phyloP scores from a whole-genome alignment of 2,888 invertebrate species.

The Amphipoea lucens region DNA sequence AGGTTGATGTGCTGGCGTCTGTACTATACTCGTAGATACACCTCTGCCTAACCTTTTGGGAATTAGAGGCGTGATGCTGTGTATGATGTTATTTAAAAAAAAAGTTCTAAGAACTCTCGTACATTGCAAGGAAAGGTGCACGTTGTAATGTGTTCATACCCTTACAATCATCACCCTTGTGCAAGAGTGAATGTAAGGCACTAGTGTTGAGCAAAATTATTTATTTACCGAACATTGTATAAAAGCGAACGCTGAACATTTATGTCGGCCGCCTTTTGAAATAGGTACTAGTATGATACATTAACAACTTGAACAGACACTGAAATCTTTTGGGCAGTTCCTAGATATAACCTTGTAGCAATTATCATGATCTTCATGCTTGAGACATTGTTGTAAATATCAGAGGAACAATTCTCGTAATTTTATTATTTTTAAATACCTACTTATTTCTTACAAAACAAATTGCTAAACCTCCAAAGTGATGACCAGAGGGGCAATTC shows the following conservation, averaged over 20 bases:
- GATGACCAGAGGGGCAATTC: no score
- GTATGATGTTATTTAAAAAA: no score
- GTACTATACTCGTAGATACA: no score
- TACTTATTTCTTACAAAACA: no score
- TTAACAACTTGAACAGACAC: not conserved
- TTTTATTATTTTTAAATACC: not conserved
- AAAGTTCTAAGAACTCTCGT: not conserved
- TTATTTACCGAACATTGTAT: conserved; percentile 22
- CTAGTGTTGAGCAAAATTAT: conserved; percentile 44
- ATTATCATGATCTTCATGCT: not conserved
- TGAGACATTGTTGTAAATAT: not conserved
- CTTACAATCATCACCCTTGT: conserved; percentile 18
- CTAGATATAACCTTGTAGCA: not conserved
- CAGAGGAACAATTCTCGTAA: not conserved
- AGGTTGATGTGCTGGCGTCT: no score
- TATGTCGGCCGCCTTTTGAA: conserved; percentile 13
- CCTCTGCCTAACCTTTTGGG: no score
- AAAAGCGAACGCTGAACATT: conserved; percentile 1
- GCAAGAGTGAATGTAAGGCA: conserved; percentile 29
- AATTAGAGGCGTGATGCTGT: no score
- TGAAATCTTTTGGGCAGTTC: not conserved
- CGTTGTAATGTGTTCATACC: not conserved
- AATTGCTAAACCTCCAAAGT: no score
- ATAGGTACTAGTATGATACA: conserved; percentile 11
- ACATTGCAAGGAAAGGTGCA: not conserved